Conservation (phyloP, 2,797 vertebrate species). For the Leptatherina wallacei region DNA sequence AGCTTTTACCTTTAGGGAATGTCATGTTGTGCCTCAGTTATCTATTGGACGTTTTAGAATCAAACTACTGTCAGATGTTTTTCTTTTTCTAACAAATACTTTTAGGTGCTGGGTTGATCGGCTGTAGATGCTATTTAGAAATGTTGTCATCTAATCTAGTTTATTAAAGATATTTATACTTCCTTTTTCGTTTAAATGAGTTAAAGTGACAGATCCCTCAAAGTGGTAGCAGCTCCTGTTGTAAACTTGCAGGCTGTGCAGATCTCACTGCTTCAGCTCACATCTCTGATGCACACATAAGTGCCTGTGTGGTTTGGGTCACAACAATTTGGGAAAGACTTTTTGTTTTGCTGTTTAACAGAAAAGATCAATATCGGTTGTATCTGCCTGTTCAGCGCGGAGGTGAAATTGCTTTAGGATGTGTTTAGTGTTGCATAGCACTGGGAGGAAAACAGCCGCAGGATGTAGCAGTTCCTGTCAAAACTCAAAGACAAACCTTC, state of each 20-base stretch:
- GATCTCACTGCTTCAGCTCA: neutral
- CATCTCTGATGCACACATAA: neutral
- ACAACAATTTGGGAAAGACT: neutral
- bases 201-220: constrained; percentile 3
- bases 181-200: neutral
- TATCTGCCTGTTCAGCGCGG: constrained; percentile 19
- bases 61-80: neutral
- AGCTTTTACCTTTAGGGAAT: neutral
- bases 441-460: neutral
- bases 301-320: constrained; percentile 15
- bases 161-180: neutral
- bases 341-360: constrained; percentile 3
- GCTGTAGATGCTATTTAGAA: too few relatives aligned
- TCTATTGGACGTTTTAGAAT: neutral
- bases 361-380: constrained; percentile 44
- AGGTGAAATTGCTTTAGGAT: neutral
- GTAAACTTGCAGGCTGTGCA: neutral
- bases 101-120: neutral
- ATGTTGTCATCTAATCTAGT: too few relatives aligned
- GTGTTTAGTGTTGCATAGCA: constrained; percentile 14
- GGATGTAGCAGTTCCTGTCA: neutral
- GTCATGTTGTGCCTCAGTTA: neutral
- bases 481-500: neutral
- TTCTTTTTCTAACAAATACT: neutral
- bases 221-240: neutral